phyloP scores from a whole-genome alignment of 2,888 invertebrate species.

The Monopis laevigella region DNA sequence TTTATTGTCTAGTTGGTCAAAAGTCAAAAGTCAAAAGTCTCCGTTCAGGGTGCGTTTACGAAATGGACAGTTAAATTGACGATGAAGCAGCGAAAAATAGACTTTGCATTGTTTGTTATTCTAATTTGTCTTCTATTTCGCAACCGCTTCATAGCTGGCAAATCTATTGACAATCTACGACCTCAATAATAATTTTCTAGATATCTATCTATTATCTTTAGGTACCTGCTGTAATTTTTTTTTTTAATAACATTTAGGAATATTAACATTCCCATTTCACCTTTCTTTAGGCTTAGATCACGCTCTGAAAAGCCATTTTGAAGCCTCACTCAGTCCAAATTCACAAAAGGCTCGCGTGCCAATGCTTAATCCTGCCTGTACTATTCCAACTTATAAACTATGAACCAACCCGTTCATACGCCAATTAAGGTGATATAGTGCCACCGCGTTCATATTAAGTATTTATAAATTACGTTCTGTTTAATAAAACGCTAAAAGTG shows the following conservation, averaged over 20 bases:
- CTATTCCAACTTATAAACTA: constrained; percentile 35
- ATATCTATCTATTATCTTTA: background rate
- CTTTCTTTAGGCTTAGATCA: constrained; percentile 1
- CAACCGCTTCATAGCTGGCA: too few relatives aligned
- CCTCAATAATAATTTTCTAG: background rate
- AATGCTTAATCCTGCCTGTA: constrained; percentile 37
- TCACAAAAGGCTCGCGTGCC: constrained; percentile 32
- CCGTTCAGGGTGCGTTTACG: too few relatives aligned
- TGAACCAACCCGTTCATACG: constrained; percentile 33
- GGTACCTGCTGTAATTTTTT: too few relatives aligned
- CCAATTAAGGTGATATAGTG: constrained; percentile 60
- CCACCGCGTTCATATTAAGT: constrained; percentile 43
- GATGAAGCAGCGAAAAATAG: too few relatives aligned
- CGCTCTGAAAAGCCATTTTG: constrained; percentile 2
- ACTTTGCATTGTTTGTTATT: too few relatives aligned
- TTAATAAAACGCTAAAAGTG: constrained; percentile 53
- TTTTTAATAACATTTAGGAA: too few relatives aligned
- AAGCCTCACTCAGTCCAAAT: constrained; percentile 8
- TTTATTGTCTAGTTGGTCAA: too few relatives aligned
- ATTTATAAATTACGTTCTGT: constrained; percentile 52
- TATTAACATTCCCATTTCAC: background rate
- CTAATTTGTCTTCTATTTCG: too few relatives aligned
- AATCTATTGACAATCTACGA: too few relatives aligned
- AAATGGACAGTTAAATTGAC: too few relatives aligned
- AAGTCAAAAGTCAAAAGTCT: too few relatives aligned